Conservation (phyloP, 1,140 invertebrate genomes). For the Geopemphigus sp. region DNA sequence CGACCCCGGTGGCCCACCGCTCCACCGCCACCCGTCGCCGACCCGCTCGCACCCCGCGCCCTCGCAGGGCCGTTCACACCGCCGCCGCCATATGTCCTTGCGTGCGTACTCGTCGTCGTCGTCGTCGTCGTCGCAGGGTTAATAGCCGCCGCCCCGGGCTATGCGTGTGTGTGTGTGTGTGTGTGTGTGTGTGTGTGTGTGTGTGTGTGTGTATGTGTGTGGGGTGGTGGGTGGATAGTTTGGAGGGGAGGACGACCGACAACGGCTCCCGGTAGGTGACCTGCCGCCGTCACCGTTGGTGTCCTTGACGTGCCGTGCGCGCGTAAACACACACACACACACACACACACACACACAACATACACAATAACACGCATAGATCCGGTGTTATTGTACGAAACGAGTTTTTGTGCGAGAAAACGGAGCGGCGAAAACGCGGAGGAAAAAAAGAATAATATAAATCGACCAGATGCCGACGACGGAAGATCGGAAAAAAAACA, state of each 20-base stretch:
- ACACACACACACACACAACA: too few relatives aligned
- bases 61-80: constrained; percentile 43
- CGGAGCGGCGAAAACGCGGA: neutral
- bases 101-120: neutral
- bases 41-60: neutral
- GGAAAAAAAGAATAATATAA: too few relatives aligned
- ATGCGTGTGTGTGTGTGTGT: too few relatives aligned
- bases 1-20: constrained; percentile 39
- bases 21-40: neutral
- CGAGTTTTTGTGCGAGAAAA: constrained; percentile 30
- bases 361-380: neutral
- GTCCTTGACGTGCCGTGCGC: constrained; percentile 23
- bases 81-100: constrained; percentile 40
- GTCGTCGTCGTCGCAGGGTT: constrained; percentile 37
- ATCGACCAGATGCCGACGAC: too few relatives aligned
- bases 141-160: constrained; percentile 28
- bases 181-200: too few relatives aligned
- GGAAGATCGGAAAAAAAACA: neutral
- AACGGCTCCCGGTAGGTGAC: constrained; percentile 9
- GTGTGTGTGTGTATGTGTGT: too few relatives aligned
- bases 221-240: too few relatives aligned
- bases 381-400: constrained; percentile 28
- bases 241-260: neutral
- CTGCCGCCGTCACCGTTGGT: neutral
- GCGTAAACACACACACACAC: too few relatives aligned